Evolutionary conservation across 2,113 vertebrate species (phyloP), one percentile per base, ranked within the genome.

Genomic region (Phylloscopus trochiloides): DNA sequence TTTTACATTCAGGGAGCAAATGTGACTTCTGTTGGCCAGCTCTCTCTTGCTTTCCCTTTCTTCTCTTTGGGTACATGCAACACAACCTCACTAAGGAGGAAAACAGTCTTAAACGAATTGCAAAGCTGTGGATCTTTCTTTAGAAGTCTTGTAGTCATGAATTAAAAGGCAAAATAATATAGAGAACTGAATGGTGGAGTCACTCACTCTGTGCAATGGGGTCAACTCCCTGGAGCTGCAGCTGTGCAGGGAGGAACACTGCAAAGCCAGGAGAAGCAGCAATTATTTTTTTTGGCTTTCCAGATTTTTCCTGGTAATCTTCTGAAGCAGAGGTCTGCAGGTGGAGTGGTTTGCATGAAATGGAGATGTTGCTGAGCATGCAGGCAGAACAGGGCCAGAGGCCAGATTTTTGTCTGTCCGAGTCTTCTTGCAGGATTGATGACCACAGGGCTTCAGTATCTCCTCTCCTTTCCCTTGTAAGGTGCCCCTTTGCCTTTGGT

Each of bases 1-100:
- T 91, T 88, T 72, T 92, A 34, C 50, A 78, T 88, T 95, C 73
- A 90, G 76, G 55, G 65, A 88, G 88, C 34, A 95, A 95, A 81
- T 93, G 51, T 76, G 32, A 81, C 31, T 95, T 70, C 78, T 93
- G 65, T 61, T 79, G 50, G 89, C 84, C 76, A 58, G 3, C 54
- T 8, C 19, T 92, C n/a, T 91, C 42, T 82, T 28, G n/a, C 48
- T 88, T 83, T 94, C 74, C 86, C 51, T 75, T 68, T 86, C 70
- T 86, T 66, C 61, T 45, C 36, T 80, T 84, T 26, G 43, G 22
- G 13, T 81, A 17, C 15, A 5, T 40, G 50, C 50, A 86, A 80
- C 38, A 81, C 34, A 65, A 48, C 78, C 73, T 79, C n/a, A 1
- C 32, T 81, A 36, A 38, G 70, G 52, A 96, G 34, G 38, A 92